Evolutionary conservation across 2,888 invertebrate genomes (phyloP), one percentile per base, ranked within the genome.

Genomic region (Chymomyza caudatula): DNA sequence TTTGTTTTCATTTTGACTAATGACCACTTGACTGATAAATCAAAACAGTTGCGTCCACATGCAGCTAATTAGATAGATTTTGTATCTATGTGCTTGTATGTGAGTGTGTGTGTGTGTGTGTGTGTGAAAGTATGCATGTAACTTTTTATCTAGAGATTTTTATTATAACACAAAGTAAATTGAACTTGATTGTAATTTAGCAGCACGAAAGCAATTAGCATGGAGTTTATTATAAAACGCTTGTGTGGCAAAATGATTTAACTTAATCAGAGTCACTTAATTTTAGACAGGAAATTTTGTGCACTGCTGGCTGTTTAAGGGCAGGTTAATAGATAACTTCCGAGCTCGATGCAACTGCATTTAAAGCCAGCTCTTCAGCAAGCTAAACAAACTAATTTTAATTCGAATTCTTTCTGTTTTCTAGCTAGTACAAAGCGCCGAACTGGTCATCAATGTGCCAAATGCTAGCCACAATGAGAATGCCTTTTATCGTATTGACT

Each of bases 361-460:
- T 47, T n/a, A 47, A n/a, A 8, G 15, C 47, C 23, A 37, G 63
- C 22, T 17, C 37, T 44, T 43, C 59, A 60, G 19, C 17, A 60
- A 6, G 13, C 11, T 60, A 43, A 23, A 43, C 15, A n/a, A n/a
- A n/a, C 8, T 29, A 57, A 25, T 57, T 62, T 23, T 43, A 25
- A 22, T 29, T 42, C 25, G 5, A 56, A n/a, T 44, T 55, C 54
- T 63, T 62, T 67, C 13, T 67, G 54, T 58, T 53, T 63, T 66
- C 69, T 73, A 76, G 94, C 88, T 91, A 77, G 90, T 91, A 67
- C 87, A 91, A 76, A 92, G 93, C 81, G 96, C 96, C 56, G 96
- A 97, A 91, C 92, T 97, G 88, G 96, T 96, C 72, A 97, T 97
- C 88, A 95, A 96, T 92, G 96, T 97, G 90, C 96, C 96, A 54